phyloP scores from a whole-genome alignment of 1,140 invertebrate genomes.

The Pachyrhynchus sulphureomaculatus region DNA sequence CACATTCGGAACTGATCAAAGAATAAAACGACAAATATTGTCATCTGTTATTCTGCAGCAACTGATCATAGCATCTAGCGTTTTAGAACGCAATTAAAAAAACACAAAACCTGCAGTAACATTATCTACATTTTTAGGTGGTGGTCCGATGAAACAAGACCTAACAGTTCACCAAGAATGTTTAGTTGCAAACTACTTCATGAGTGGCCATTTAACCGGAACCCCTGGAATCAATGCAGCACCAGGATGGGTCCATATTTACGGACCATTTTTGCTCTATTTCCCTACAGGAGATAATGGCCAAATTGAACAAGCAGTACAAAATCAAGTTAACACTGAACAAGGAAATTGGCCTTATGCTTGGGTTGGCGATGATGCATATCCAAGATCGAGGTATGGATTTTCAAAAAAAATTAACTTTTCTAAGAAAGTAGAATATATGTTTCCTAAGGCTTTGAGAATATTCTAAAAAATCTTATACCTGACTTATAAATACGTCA shows the following conservation, averaged over 20 bases:
- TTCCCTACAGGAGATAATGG: constrained; percentile 7
- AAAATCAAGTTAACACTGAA: neutral
- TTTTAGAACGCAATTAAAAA: no score
- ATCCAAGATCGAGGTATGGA: constrained; percentile 10
- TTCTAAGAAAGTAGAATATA: no score
- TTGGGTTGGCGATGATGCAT: constrained; percentile 7
- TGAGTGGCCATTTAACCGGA: constrained; percentile 15
- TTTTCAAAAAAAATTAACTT: no score
- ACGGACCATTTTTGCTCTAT: constrained; percentile 14
- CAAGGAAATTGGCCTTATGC: constrained; percentile 13
- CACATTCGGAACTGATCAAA: no score
- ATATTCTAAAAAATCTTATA: no score
- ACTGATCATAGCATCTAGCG: no score
- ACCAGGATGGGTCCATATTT: constrained; percentile 13
- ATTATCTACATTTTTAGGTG: no score
- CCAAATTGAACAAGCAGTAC: neutral
- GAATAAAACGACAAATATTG: no score
- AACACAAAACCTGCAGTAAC: no score
- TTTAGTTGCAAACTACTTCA: constrained; percentile 7
- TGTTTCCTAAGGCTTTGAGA: no score
- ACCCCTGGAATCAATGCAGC: neutral
- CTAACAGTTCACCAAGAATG: constrained; percentile 10
- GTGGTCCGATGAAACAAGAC: constrained; percentile 13
- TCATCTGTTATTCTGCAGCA: no score
- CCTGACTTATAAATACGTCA: no score